These are phyloP conservation scores for Nomada ferruginata DNA, from an alignment of 2,888 invertebrate genomes.

Conservation along the genomic window DNA sequence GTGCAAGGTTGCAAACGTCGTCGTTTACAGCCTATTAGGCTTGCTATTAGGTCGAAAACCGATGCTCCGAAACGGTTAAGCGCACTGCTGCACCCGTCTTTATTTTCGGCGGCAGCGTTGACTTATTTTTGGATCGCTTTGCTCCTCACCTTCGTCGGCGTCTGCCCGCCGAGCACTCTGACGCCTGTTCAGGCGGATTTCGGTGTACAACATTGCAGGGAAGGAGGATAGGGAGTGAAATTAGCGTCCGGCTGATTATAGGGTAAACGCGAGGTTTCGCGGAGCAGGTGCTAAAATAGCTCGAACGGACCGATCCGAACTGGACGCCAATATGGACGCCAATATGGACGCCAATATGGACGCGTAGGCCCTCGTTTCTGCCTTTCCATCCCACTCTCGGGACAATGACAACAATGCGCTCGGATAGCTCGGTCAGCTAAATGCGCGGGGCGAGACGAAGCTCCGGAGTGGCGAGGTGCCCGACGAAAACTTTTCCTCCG, in stretches of 20 bases:
- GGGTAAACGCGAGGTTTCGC: constrained; percentile 66
- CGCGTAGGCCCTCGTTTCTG: constrained; percentile 9
- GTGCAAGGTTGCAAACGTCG: background rate
- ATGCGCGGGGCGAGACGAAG: constrained; percentile 45
- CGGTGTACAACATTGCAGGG: no score
- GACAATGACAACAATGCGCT: constrained; percentile 72
- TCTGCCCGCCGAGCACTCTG: constrained; percentile 39
- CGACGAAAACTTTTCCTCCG: background rate
- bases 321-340: no score
- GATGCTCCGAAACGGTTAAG: constrained; percentile 19
- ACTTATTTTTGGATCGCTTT: constrained; percentile 63
- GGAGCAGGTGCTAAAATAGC: constrained; percentile 63
- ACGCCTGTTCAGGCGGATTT: no score
- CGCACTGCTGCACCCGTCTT: constrained; percentile 58
- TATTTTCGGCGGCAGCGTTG: constrained; percentile 63
- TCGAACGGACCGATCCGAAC: background rate
- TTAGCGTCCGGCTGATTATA: constrained; percentile 67
- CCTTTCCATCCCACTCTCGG: constrained; percentile 44
- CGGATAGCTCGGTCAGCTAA: constrained; percentile 54
- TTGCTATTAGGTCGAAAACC: constrained; percentile 15
- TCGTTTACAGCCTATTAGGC: background rate
- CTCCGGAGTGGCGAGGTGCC: background rate
- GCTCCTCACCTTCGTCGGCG: constrained; percentile 65
- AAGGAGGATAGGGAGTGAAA: constrained; percentile 37
- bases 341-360: no score